Base-by-base conservation (phyloP, 1,140 invertebrate species). In the Saccostrea echinata region DNA sequence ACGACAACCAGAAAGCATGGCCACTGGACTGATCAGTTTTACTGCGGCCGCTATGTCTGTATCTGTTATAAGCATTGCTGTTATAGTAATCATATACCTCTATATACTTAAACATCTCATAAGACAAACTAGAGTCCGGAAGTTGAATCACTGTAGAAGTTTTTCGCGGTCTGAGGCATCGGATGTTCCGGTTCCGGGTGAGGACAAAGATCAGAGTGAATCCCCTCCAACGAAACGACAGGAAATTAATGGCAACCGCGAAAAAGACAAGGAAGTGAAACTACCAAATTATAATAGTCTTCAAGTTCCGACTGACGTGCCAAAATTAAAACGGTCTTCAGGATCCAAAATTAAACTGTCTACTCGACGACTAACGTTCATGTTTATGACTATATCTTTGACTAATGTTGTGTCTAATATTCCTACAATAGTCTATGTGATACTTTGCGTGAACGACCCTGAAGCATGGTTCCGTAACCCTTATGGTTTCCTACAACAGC, bases 371-470 rank as follows among this genome's bases (percentile, higher is more conserved):
- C 30, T 84, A 9, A 84, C 83, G 3, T 84, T 84, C 55, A 84
- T 84, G 83, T 84, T 84, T 61, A 84, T 84, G 83, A 84, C 83
- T 30, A 84, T 84, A 13, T 84, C 83, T 35, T 27, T 84, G 24
- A 84, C 83, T 61, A 84, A 84, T 33, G 52, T 84, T 8, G 52
- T 84, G 43, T 84, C 83, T 11, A 84, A 84, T 84, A 84, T 84
- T 57, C 83, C 83, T 18, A 84, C 83, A 57, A 84, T 84, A 55
- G 30, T 84, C 11, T 84, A 84, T 27, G 55, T 84, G 16, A 84
- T 84, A 27, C 52, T 84, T 21, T 55, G 52, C 57, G 83, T 84
- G 53, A 84, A 84, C 57, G 83, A 84, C 30, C 84, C 61, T 1
- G 83, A 84, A 33, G 83, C 83, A 30, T 84, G 83, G 83, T 84